These are phyloP conservation scores for Diarsia dahlii DNA, from an alignment of 2,888 invertebrate species.

Conservation along the genomic window DNA sequence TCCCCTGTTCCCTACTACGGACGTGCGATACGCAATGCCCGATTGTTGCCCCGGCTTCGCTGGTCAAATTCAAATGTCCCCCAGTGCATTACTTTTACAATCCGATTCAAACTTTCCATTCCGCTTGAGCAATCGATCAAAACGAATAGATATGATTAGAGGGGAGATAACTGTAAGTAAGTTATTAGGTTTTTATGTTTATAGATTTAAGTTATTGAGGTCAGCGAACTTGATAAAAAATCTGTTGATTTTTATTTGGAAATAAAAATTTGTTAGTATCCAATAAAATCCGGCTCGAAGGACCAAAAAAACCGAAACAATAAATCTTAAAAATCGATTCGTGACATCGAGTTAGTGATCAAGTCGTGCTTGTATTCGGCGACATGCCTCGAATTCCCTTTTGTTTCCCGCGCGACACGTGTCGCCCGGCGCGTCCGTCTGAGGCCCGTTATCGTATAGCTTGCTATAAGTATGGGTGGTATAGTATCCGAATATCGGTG, in stretches of 20 bases:
- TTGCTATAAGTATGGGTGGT: conserved; percentile 77
- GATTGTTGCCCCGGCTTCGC: conserved; percentile 62
- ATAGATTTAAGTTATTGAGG: conserved; percentile 17
- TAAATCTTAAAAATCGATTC: conserved; percentile 47
- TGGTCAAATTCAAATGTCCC: conserved; percentile 58
- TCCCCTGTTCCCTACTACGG: conserved; percentile 75
- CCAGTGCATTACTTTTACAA: conserved; percentile 56
- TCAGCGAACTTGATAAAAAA: neutral
- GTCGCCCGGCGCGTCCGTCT: conserved; percentile 72
- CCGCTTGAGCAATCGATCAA: conserved; percentile 57
- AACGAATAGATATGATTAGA: conserved; percentile 44
- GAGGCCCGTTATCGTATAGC: conserved; percentile 81
- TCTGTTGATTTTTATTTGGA: neutral
- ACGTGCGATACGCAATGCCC: conserved; percentile 70
- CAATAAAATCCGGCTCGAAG: neutral
- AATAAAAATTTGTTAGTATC: neutral
- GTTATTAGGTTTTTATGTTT: conserved; percentile 53
- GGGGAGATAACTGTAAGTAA: conserved; percentile 53
- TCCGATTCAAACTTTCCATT: conserved; percentile 55
- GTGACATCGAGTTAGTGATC: conserved; percentile 44
- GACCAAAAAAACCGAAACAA: conserved; percentile 25
- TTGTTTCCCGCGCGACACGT: conserved; percentile 72
- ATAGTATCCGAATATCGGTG: conserved; percentile 88
- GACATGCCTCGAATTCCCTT: conserved; percentile 68
- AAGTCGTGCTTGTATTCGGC: conserved; percentile 54